Evolutionary conservation across 64 coral and sea anemone species (phyloP).

Genomic region (Acropora yongei): DNA sequence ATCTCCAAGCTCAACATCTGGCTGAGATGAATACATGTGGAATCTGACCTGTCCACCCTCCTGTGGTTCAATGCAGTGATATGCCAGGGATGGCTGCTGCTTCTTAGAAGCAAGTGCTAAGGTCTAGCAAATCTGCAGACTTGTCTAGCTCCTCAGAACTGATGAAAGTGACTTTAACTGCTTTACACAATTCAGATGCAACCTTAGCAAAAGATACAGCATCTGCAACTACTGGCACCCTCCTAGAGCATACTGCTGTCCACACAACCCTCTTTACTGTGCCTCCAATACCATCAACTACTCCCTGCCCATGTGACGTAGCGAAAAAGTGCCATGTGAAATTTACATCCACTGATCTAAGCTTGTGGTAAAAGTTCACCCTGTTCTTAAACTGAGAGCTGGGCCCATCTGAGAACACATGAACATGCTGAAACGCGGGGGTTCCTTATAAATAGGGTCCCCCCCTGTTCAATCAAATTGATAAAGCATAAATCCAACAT

Average conservation of each 20-base stretch:
- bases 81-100: too few relatives aligned
- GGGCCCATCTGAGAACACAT: background rate
- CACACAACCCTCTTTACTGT: slow-evolving; percentile 36
- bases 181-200: background rate
- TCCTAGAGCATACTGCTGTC: slow-evolving; percentile 22
- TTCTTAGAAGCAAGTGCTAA: too few relatives aligned
- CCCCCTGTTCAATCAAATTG: too few relatives aligned
- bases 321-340: slow-evolving; percentile 39
- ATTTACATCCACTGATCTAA: background rate
- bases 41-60: too few relatives aligned
- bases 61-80: too few relatives aligned
- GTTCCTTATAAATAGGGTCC: too few relatives aligned
- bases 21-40: too few relatives aligned
- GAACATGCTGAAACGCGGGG: too few relatives aligned
- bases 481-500: too few relatives aligned
- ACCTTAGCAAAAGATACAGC: slow-evolving; percentile 12
- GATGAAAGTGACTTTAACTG: slow-evolving; percentile 20
- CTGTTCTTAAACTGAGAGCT: slow-evolving; percentile 2
- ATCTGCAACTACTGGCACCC: slow-evolving; percentile 15
- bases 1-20: too few relatives aligned
- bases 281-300: slow-evolving; percentile 46
- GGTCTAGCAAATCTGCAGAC: background rate
- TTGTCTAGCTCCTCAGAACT: background rate
- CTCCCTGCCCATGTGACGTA: slow-evolving; percentile 23
- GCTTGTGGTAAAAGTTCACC: slow-evolving; percentile 26